Percentiles rank a stretch among this genome's conserved stretches.
phyloP scores from a whole-genome alignment of 2,797 vertebrate genomes.

The Myotis vivesi region DNA sequence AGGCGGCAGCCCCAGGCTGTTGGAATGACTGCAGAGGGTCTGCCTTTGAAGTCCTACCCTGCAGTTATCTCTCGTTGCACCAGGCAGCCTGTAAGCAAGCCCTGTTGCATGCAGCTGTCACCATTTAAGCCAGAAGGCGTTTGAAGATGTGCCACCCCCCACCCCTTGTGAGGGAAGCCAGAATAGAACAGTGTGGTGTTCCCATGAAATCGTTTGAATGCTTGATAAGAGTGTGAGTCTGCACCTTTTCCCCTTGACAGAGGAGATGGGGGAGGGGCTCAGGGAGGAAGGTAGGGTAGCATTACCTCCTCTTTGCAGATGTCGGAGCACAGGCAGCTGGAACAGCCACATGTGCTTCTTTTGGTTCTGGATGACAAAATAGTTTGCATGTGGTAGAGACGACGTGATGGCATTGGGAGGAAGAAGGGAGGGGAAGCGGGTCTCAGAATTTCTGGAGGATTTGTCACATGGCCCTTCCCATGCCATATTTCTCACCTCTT shows the following conservation, averaged over 20 bases:
- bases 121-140: constrained; percentile 82
- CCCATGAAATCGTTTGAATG: constrained; percentile 77
- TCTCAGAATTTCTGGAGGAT: neutral
- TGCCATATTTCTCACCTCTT: neutral
- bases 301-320: neutral
- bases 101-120: constrained; percentile 83
- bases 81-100: constrained; percentile 77
- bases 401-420: neutral
- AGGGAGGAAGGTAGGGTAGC: neutral
- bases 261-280: neutral
- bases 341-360: neutral
- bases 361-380: neutral
- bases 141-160: constrained; percentile 80
- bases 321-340: neutral
- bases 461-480: neutral
- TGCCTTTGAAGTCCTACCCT: constrained; percentile 86
- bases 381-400: neutral
- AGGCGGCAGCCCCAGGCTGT: constrained; percentile 66
- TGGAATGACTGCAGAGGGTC: constrained; percentile 68
- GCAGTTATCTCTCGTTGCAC: constrained; percentile 83
- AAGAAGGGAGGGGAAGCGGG: neutral
- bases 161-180: constrained; percentile 72
- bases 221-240: constrained; percentile 65
- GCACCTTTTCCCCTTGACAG: constrained; percentile 67
- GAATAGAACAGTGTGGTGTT: constrained; percentile 81